Conservation (phyloP, 35 echinoderm and acorn worm genomes). For the Heliocidaris erythrogramma region DNA sequence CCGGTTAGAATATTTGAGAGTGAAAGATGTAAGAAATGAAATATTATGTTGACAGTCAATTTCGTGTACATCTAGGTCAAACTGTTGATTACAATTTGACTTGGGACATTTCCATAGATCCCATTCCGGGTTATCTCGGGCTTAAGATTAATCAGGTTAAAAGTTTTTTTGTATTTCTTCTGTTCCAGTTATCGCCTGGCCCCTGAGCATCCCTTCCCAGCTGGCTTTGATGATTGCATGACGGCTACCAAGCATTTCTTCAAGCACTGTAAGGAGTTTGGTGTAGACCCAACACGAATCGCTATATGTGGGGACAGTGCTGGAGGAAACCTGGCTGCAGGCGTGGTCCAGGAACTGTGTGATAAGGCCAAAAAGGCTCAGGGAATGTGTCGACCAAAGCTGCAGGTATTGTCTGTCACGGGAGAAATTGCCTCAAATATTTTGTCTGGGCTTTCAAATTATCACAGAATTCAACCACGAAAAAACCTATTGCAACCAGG, state of each 20-base stretch:
- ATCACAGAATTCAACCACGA: no score
- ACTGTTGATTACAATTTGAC: no score
- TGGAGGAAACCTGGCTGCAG: constrained; percentile 70
- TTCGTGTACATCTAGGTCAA: no score
- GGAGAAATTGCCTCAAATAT: not conserved
- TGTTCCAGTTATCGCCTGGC: constrained; percentile 79
- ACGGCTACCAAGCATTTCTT: constrained; percentile 70
- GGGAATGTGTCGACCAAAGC: constrained; percentile 63
- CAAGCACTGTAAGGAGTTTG: constrained; percentile 50
- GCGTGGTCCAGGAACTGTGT: constrained; percentile 62
- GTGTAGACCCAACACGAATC: constrained; percentile 67
- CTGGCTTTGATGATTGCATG: constrained; percentile 74
- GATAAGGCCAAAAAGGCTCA: constrained; percentile 59
- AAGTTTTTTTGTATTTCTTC: not conserved
- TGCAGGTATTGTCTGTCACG: constrained; percentile 56
- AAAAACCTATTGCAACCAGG: no score
- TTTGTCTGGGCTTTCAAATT: no score
- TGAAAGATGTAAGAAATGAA: no score
- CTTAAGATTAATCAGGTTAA: not conserved
- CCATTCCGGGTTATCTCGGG: no score
- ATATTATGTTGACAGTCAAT: no score
- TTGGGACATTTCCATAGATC: no score
- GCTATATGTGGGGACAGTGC: constrained; percentile 83
- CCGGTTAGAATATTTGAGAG: no score
- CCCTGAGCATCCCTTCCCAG: constrained; percentile 84